Conservation (phyloP, 2,113 vertebrate genomes). For the Columbina picui region DNA sequence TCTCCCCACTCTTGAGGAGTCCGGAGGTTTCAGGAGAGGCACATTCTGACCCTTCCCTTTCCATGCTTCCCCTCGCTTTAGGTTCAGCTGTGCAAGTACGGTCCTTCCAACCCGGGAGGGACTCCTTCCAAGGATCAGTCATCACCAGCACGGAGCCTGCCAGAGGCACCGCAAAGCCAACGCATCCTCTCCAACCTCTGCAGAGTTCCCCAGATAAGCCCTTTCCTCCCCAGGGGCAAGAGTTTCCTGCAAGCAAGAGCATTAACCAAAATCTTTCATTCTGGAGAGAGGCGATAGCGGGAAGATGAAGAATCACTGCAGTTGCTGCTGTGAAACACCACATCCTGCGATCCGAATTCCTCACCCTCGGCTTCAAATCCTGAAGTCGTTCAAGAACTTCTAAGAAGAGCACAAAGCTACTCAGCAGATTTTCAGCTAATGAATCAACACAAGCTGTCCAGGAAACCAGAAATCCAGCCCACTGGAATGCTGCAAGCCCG, state of each 20-base stretch:
- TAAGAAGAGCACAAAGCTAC: constrained; percentile 19
- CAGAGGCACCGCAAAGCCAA: constrained; percentile 33
- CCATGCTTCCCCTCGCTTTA: background rate
- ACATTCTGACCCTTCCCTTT: constrained; percentile 16
- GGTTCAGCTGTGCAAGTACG: constrained; percentile 20
- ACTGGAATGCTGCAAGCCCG: constrained; percentile 39
- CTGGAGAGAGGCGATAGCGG: background rate
- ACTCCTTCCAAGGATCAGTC: constrained; percentile 44
- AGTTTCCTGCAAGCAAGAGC: constrained; percentile 30
- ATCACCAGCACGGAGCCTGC: background rate
- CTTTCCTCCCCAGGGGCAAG: constrained; percentile 31
- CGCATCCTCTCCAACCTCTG: constrained; percentile 33
- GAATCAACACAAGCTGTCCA: constrained; percentile 56
- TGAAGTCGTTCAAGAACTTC: constrained; percentile 13
- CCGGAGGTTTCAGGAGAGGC: background rate
- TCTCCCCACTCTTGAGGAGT: background rate
- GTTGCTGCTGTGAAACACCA: constrained; percentile 6
- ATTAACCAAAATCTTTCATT: constrained; percentile 2
- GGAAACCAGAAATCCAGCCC: constrained; percentile 63
- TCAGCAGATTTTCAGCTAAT: constrained; percentile 63
- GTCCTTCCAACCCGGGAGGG: background rate
- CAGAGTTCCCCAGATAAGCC: constrained; percentile 20
- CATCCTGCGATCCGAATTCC: constrained; percentile 34
- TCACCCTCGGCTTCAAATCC: constrained; percentile 1
- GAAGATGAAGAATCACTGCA: background rate